Base-by-base conservation (phyloP, 1,140 invertebrate species). In the Aphidius ervi region DNA sequence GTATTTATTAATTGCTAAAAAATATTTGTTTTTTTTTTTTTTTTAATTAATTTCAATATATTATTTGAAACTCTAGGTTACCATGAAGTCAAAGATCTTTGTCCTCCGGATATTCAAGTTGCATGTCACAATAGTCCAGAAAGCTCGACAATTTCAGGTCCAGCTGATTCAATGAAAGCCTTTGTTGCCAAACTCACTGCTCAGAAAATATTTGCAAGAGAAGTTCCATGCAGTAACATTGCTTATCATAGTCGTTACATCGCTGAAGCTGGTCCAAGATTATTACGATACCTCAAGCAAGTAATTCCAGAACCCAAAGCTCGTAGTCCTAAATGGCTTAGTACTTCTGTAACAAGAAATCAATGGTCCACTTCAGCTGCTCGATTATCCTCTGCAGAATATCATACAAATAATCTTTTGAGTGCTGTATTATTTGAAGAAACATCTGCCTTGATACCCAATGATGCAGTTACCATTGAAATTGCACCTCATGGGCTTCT, bases 331-430 rank as follows among this genome's bases (percentile, higher is more conserved):
- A 88, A 88, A 63, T 98, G 95, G 94, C 75, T 97, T 0, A 93
- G 91, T 66, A 89, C 92, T 0, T 97, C 94, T 1, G 86, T 94
- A 31, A 86, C 87, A 0, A 87, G 93, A 69, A 71, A 71, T 2
- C 68, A 86, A n/a, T 96, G 93, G 94, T 83, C 86, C 10, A 81
- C 84, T 5, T 72, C 86, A 0, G 73, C 85, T 5, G 86, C 88
- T 3, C 81, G 85, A 58, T 71, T 85, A 8, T 94, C 88, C 0
- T 96, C 93, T 0, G 88, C 94, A 4, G 91, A 94, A 67, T 98
- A 98, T 72, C 92, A 95, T 70, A 94, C 94, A 0, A 96, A 97
- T 72, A 98, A 97, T 75, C 78, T 97, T 6, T 75, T 95, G 48
- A 87, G 78, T 64, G 87, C 91, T 31, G 93, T 96, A 0, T 76